phyloP scores from a whole-genome alignment of 2,113 vertebrate species.

The Lepisosteus osseus region DNA sequence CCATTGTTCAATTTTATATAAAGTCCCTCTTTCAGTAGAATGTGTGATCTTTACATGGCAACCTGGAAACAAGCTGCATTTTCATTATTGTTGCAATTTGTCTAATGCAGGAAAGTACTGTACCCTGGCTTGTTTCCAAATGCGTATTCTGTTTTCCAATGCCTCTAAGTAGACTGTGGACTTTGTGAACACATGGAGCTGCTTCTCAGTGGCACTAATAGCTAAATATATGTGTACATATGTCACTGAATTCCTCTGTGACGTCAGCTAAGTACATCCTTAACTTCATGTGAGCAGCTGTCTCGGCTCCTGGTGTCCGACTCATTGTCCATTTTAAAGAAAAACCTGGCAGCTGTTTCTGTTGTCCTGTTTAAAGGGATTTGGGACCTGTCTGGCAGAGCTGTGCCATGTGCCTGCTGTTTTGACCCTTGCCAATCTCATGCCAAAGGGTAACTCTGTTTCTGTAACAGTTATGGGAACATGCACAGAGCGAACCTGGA shows the following conservation, averaged over 20 bases:
- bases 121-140: background rate
- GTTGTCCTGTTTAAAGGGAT: background rate
- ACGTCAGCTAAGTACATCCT: background rate
- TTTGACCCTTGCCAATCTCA: too few relatives aligned
- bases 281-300: background rate
- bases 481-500: too few relatives aligned
- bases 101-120: background rate
- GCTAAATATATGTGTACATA: conserved; percentile 11
- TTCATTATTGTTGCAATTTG: background rate
- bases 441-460: too few relatives aligned
- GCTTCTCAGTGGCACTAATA: background rate
- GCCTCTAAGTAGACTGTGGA: background rate
- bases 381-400: too few relatives aligned
- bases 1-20: too few relatives aligned
- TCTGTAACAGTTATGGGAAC: too few relatives aligned
- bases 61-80: too few relatives aligned
- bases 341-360: background rate
- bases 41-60: too few relatives aligned
- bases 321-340: background rate
- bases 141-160: background rate
- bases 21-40: too few relatives aligned
- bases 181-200: too few relatives aligned
- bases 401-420: too few relatives aligned
- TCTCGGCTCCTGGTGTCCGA: background rate
- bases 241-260: background rate